Conservation (phyloP, 53 echinoderm and acorn worm species). For the Echinarachnius parma region DNA sequence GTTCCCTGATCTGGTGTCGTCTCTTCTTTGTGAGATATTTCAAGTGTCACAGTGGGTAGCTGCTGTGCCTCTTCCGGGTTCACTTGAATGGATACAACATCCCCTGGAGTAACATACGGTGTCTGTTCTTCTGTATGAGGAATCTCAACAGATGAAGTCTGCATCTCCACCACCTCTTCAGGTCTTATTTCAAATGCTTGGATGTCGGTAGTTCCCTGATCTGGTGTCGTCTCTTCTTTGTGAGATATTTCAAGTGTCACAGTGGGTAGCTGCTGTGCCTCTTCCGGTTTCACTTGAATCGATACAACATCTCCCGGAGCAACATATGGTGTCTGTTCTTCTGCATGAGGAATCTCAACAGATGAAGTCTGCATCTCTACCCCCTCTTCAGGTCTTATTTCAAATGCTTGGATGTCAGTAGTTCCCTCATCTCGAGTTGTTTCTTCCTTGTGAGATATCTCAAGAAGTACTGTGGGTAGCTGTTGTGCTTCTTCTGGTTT, state of each 20-base stretch:
- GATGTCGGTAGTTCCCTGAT: slow-evolving; percentile 31
- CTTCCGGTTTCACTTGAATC: slow-evolving; percentile 17
- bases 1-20: slow-evolving; percentile 7
- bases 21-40: slow-evolving; percentile 10
- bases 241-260: slow-evolving; percentile 9
- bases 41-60: slow-evolving; percentile 33
- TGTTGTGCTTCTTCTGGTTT: slow-evolving; percentile 50
- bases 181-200: slow-evolving; percentile 21
- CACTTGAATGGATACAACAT: slow-evolving; percentile 8
- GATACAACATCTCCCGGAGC: slow-evolving; percentile 5
- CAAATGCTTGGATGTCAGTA: background rate
- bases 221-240: background rate
- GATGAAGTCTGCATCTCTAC: background rate
- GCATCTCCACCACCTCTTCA: slow-evolving; percentile 45
- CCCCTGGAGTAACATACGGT: background rate
- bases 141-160: slow-evolving; percentile 30
- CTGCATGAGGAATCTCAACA: slow-evolving; percentile 6
- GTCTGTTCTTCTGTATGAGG: slow-evolving; percentile 35
- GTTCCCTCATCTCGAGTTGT: background rate
- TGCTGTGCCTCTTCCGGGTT: slow-evolving; percentile 51
- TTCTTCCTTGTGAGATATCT: slow-evolving; percentile 23
- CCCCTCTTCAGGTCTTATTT: slow-evolving; percentile 21
- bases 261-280: slow-evolving; percentile 8
- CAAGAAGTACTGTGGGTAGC: slow-evolving; percentile 46
- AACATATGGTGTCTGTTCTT: background rate